Conservation (phyloP, 2,888 invertebrate species). For the Andrena hattorfiana region DNA sequence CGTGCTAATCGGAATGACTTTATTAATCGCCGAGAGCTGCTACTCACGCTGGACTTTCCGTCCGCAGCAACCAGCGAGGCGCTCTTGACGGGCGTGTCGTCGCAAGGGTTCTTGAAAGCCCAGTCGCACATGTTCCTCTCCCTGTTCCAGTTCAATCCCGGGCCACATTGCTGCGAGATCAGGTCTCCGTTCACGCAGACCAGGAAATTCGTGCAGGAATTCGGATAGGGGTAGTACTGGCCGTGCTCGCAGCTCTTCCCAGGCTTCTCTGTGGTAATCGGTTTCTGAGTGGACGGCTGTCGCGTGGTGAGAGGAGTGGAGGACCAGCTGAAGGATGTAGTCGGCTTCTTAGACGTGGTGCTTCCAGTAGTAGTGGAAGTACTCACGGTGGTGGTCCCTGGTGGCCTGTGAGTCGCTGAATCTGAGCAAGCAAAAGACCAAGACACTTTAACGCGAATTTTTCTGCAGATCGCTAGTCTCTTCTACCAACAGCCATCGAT, state of each 20-base stretch:
- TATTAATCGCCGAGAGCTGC: no score
- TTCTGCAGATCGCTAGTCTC: background rate
- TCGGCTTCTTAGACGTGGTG: constrained; percentile 51
- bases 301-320: constrained; percentile 3
- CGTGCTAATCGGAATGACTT: no score
- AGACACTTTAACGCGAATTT: background rate
- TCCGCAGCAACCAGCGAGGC: constrained; percentile 51
- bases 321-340: constrained; percentile 52
- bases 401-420: constrained; percentile 50
- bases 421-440: background rate
- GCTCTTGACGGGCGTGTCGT: constrained; percentile 61
- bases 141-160: constrained; percentile 91
- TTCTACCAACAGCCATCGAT: background rate
- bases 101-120: constrained; percentile 86
- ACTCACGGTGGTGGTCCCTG: constrained; percentile 29
- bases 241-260: constrained; percentile 88
- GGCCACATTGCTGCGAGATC: constrained; percentile 90
- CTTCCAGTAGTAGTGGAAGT: constrained; percentile 37
- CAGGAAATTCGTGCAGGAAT: constrained; percentile 90
- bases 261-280: constrained; percentile 49
- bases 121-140: constrained; percentile 91
- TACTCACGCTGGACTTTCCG: constrained; percentile 41
- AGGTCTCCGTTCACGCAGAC: constrained; percentile 92
- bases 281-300: constrained; percentile 53
- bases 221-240: constrained; percentile 90